A percentile compares a stretch with the other conserved stretches of the same genome.
phyloP scores from a whole-genome alignment of 2,113 vertebrate genomes.

The Engystomops pustulosus region DNA sequence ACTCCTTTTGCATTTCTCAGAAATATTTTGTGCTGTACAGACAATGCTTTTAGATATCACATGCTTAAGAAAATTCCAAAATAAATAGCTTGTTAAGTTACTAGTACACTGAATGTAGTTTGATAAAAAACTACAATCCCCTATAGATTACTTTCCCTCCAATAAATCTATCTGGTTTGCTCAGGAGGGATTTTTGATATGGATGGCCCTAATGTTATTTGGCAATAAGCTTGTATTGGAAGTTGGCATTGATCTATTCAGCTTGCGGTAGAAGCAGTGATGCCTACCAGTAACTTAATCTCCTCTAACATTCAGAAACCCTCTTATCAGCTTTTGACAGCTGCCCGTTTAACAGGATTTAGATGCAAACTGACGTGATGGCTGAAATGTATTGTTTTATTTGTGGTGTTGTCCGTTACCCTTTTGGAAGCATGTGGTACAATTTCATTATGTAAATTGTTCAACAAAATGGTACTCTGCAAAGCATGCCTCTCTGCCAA shows the following conservation, averaged over 20 bases:
- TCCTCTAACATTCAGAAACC: not conserved
- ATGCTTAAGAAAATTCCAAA: too few species aligned
- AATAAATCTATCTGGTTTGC: not conserved
- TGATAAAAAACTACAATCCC: too few species aligned
- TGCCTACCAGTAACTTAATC: constrained; percentile 22
- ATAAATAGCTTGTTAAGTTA: too few species aligned
- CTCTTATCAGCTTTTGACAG: constrained; percentile 31
- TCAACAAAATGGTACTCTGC: not conserved
- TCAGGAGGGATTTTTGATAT: not conserved
- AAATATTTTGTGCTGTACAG: too few species aligned
- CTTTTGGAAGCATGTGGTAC: not conserved
- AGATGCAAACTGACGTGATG: not conserved
- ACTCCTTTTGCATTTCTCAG: too few species aligned
- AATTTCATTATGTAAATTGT: not conserved
- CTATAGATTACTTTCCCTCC: too few species aligned
- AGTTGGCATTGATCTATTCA: constrained; percentile 24
- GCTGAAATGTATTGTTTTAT: not conserved
- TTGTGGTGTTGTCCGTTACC: not conserved
- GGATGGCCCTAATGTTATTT: not conserved
- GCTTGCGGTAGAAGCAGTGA: not conserved
- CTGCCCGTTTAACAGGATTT: not conserved
- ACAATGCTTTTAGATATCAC: too few species aligned
- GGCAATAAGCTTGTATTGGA: not conserved
- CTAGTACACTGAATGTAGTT: too few species aligned
- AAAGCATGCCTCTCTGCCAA: not conserved